phyloP scores from a whole-genome alignment of 2,797 vertebrate genomes.

The Tamandua tetradactyla region DNA sequence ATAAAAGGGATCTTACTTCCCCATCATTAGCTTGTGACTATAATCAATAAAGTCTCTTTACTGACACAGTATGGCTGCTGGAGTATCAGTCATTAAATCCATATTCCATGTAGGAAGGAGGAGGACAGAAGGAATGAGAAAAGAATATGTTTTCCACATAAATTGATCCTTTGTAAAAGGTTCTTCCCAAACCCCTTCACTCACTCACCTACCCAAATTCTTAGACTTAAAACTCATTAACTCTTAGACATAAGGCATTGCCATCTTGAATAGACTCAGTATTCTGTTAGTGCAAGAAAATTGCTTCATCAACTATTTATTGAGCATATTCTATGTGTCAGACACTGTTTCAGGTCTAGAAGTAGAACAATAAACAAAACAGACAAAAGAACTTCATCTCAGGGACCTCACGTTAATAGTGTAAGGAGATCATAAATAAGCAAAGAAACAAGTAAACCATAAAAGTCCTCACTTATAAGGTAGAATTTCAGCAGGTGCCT shows the following conservation, averaged over 20 bases:
- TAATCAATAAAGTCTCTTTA: not conserved
- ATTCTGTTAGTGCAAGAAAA: not conserved
- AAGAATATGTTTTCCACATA: not conserved
- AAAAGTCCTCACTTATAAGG: not conserved
- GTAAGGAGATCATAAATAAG: not conserved
- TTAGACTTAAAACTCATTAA: not conserved
- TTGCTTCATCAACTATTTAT: not conserved
- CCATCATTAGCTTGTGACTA: not conserved
- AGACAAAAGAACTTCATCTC: not conserved
- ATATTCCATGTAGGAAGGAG: not conserved
- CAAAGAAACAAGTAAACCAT: not conserved
- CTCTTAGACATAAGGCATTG: not conserved
- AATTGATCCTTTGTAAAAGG: not conserved
- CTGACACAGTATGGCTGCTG: not conserved
- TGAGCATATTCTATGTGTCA: not conserved
- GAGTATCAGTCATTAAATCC: not conserved
- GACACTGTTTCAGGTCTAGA: not conserved
- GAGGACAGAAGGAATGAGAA: not conserved
- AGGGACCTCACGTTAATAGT: not conserved
- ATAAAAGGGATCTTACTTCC: not conserved
- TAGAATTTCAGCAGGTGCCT: not conserved
- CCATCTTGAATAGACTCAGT: not conserved
- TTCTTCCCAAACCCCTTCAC: not conserved
- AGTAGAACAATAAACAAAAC: not conserved
- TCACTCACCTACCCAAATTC: not conserved